A percentile compares a stretch with the other conserved stretches of the same genome.
These are phyloP conservation scores for Mellilla xanthometata DNA, from an alignment of 2,888 invertebrate genomes.

Conservation along the genomic window DNA sequence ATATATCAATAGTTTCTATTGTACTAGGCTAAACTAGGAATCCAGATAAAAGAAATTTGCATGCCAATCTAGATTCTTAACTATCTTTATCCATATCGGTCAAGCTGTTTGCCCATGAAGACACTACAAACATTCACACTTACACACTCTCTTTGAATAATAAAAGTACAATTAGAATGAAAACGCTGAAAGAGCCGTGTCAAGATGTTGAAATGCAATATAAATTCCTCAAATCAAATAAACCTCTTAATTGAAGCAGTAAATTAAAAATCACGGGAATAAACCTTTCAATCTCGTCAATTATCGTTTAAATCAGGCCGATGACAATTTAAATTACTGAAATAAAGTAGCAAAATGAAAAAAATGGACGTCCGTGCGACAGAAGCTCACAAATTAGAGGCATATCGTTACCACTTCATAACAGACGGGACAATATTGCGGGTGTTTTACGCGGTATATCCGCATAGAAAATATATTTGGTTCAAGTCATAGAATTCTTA, in stretches of 20 bases:
- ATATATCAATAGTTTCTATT: no score
- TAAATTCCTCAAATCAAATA: conserved; percentile 4
- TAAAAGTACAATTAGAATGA: no score
- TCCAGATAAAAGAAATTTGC: no score
- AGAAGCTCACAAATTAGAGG: conserved; percentile 18
- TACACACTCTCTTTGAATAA: no score
- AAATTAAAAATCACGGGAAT: conserved; percentile 6
- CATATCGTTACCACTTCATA: conserved; percentile 28
- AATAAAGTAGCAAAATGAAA: conserved; percentile 10
- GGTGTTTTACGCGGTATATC: conserved; percentile 36
- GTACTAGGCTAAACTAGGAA: no score
- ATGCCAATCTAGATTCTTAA: no score
- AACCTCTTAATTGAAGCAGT: not conserved
- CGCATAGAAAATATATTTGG: conserved; percentile 25
- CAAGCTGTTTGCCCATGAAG: no score
- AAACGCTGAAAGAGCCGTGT: not conserved
- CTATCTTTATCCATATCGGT: no score
- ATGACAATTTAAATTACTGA: conserved; percentile 1
- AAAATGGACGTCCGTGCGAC: conserved; percentile 5
- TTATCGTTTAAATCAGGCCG: conserved; percentile 1
- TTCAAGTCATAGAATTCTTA: conserved; percentile 11
- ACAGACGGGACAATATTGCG: conserved; percentile 28
- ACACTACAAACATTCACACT: no score
- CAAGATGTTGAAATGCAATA: conserved; percentile 1
- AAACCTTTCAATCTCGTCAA: conserved; percentile 12